These are phyloP conservation scores for Acropora tenuis DNA, from an alignment of 64 coral and sea anemone species.

Conservation along the genomic window DNA sequence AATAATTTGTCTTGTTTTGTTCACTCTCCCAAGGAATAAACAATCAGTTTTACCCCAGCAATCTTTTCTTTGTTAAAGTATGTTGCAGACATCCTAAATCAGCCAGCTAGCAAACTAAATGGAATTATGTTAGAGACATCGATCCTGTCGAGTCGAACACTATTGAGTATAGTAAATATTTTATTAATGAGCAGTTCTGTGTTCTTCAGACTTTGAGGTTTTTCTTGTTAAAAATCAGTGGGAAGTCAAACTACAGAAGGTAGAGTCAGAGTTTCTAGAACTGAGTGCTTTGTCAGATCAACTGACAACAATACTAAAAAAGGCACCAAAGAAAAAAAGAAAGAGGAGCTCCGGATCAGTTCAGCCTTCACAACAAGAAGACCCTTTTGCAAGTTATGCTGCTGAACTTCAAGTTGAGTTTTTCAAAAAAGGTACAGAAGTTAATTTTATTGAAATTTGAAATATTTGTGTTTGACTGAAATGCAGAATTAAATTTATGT, in stretches of 20 bases:
- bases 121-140: not conserved
- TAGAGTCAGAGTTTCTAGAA: slow-evolving; percentile 11
- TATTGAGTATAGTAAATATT: not conserved
- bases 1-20: not conserved
- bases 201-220: slow-evolving; percentile 14
- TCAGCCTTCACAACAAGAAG: not conserved
- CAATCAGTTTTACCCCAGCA: not conserved
- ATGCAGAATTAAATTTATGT: slow-evolving; percentile 27
- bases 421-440: slow-evolving; percentile 22
- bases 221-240: slow-evolving; percentile 5
- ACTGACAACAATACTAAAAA: not conserved
- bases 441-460: not conserved
- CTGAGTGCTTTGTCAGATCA: not conserved
- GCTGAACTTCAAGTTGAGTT: slow-evolving; percentile 45
- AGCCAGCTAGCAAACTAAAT: not conserved
- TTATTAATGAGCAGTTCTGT: not conserved
- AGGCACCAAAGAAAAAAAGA: slow-evolving; percentile 31
- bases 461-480: not conserved
- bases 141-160: not conserved
- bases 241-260: slow-evolving; percentile 21
- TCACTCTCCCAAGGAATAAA: not conserved
- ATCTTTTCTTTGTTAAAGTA: slow-evolving; percentile 28
- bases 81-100: slow-evolving; percentile 33
- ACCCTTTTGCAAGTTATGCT: slow-evolving; percentile 43
- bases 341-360: not conserved